A percentile compares a stretch with the other conserved stretches of the same genome.
Conservation (phyloP, 2,888 invertebrate genomes). For the Zaprionus lineosus region DNA sequence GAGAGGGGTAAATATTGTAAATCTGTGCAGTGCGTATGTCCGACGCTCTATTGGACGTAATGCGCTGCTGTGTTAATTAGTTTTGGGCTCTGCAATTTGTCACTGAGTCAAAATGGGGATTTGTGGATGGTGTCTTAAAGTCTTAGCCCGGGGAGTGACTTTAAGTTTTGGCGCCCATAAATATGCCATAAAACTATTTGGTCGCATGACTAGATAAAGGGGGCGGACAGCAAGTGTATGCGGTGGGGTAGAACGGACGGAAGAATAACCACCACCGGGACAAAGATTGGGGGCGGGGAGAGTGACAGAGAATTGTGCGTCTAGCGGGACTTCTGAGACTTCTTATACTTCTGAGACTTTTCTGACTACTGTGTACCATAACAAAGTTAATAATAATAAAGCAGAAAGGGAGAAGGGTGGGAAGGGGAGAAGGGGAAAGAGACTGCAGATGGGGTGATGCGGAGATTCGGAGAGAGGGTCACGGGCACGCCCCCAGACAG, state of each 20-base stretch:
- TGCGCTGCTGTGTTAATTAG: constrained; percentile 66
- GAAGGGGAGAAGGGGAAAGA: no score
- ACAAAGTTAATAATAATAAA: constrained; percentile 76
- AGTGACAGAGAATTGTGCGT: no score
- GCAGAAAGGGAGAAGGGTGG: constrained; percentile 29
- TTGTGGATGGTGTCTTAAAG: constrained; percentile 60
- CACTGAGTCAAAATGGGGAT: constrained; percentile 46
- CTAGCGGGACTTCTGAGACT: constrained; percentile 52
- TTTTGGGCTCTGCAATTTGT: constrained; percentile 64
- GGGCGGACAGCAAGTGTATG: constrained; percentile 65
- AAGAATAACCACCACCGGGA: constrained; percentile 6
- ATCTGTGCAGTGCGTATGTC: constrained; percentile 12
- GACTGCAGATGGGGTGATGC: no score
- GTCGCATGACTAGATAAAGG: constrained; percentile 66
- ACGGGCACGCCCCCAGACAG: constrained; percentile 44
- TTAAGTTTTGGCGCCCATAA: constrained; percentile 73
- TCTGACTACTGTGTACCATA: constrained; percentile 58
- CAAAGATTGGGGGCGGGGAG: no score
- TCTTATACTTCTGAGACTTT: constrained; percentile 8
- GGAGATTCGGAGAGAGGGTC: no score
- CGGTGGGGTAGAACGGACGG: constrained; percentile 36
- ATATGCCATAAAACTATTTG: constrained; percentile 75
- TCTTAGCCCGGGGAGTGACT: constrained; percentile 60
- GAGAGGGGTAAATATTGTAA: constrained; percentile 10
- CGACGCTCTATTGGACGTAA: constrained; percentile 27